phyloP scores from a whole-genome alignment of 2,113 vertebrate species.

The Dipodomys spectabilis region DNA sequence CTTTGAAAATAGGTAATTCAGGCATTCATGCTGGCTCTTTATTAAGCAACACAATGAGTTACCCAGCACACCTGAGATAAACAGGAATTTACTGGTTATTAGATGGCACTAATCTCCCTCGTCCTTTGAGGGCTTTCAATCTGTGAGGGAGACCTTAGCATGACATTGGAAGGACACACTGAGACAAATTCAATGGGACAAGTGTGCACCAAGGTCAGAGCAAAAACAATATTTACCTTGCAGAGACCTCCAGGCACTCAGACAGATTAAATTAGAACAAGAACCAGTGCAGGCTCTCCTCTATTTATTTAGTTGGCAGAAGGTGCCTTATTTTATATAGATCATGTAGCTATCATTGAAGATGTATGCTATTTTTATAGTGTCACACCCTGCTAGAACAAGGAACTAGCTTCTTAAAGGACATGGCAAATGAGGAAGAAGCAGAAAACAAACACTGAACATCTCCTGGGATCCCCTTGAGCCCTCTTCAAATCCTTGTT shows the following conservation, averaged over 20 bases:
- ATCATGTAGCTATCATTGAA: constrained; percentile 56
- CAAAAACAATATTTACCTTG: constrained; percentile 51
- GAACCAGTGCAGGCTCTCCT: constrained; percentile 55
- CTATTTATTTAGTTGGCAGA: constrained; percentile 69
- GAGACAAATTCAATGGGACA: constrained; percentile 61
- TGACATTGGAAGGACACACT: constrained; percentile 34
- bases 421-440: neutral
- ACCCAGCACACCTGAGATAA: constrained; percentile 26
- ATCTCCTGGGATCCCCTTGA: neutral
- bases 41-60: constrained; percentile 26
- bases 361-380: constrained; percentile 67
- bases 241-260: constrained; percentile 48
- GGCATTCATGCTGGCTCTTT: neutral
- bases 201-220: neutral
- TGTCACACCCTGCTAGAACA: constrained; percentile 35
- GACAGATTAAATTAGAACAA: constrained; percentile 71
- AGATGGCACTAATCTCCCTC: constrained; percentile 48
- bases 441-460: neutral
- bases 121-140: constrained; percentile 36
- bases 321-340: constrained; percentile 67
- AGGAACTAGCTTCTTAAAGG: constrained; percentile 47
- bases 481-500: neutral
- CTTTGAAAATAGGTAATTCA: constrained; percentile 29
- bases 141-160: constrained; percentile 12
- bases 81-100: constrained; percentile 38